Conservation (phyloP, 2,113 vertebrate genomes). For the Halichoeres trimaculatus region DNA sequence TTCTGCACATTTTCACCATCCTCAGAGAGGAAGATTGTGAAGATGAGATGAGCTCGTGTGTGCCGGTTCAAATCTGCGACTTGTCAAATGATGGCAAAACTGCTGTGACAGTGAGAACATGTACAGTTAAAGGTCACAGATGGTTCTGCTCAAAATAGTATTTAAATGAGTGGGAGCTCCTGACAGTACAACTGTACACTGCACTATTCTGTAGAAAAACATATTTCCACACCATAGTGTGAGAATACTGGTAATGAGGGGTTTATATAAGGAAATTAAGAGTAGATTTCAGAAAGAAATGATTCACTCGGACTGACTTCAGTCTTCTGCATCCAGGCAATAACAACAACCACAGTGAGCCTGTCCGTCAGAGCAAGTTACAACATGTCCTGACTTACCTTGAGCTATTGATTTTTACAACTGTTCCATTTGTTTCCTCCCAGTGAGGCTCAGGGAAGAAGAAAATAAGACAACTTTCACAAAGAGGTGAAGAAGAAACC, state of each 20-base stretch:
- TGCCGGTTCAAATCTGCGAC: slow-evolving; percentile 18
- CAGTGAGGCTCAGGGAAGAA: slow-evolving; percentile 9
- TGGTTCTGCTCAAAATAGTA: slow-evolving; percentile 28
- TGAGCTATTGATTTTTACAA: slow-evolving; percentile 54
- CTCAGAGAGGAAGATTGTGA: slow-evolving; percentile 10
- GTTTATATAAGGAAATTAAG: neutral
- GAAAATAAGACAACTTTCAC: slow-evolving; percentile 24
- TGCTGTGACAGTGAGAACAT: slow-evolving; percentile 18
- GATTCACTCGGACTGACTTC: neutral
- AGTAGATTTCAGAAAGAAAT: neutral
- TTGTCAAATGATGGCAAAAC: slow-evolving; percentile 13
- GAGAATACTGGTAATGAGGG: neutral
- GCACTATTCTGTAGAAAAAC: neutral
- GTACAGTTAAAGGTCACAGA: slow-evolving; percentile 36
- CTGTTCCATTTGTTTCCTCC: slow-evolving; percentile 38
- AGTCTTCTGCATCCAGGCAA: slow-evolving; percentile 7
- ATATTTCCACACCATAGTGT: neutral
- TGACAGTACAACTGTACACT: neutral
- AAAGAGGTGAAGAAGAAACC: neutral
- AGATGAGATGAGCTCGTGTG: slow-evolving; percentile 14
- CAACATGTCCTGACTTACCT: slow-evolving; percentile 21
- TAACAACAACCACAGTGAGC: neutral
- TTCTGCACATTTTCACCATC: slow-evolving; percentile 30
- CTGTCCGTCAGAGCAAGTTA: slow-evolving; percentile 29
- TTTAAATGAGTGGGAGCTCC: neutral